Evolutionary conservation across 2,113 vertebrate species (phyloP), one percentile per base, ranked within the genome.

Genomic region (Sminthopsis crassicaudata): DNA sequence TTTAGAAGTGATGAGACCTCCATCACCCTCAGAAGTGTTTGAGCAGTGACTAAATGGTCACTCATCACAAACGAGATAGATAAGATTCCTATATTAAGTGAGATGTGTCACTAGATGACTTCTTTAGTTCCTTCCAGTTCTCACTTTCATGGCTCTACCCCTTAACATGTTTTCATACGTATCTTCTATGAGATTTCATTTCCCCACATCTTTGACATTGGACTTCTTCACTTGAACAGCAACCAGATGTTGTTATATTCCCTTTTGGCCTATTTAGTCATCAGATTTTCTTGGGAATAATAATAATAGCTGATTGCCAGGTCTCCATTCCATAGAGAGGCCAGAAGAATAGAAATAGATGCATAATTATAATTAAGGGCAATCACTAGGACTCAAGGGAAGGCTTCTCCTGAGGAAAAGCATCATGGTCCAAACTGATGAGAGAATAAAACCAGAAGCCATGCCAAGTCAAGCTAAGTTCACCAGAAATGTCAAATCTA

Each of bases 221-320:
- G n/a, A 42, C 67, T 84, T 42, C 67, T 84, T 84, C 67, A 42
- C n/a, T 84, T 84, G 16, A 42, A 84, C 9, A 84, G 67, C 19
- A 84, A 84, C 67, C 67, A 84, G 67, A 16, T 42, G n/a, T 84
- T 84, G 67, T 84, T 84, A 42, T 84, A 84, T 84, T 84, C 67
- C 67, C n/a, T 42, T 84, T 84, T 84, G 67, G 67, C 67, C 67
- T 84, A 84, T 84, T 84, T 84, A 84, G 67, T 84, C n/a, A 84
- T n/a, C 67, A 84, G 36, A 84, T 84, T 84, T 84, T 84, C 67
- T 84, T 84, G 67, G 67, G 67, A 84, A 42, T 84, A 84, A 84
- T 84, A 84, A 84, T 42, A 42, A 84, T 42, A 84, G 16, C 36
- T 84, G 67, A 22, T n/a, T 84, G 67, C 67, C 67, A 84, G 67